Evolutionary conservation across 2,113 vertebrate species (phyloP), one percentile per base, ranked within the genome.

Genomic region (Sorex araneus): DNA sequence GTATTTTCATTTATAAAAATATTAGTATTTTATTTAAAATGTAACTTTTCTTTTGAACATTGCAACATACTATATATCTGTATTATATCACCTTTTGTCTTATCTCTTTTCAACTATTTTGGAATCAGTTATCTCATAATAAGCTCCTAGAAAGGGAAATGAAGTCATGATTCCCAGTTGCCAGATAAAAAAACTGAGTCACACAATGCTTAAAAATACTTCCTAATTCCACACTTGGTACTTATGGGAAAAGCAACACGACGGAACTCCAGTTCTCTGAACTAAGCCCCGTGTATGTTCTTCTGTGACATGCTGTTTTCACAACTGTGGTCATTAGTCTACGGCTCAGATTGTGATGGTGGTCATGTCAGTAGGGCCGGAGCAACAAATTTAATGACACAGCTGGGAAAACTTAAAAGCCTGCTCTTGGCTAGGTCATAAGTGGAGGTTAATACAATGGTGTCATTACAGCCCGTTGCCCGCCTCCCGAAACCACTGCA

Each of bases 341-440:
- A 73, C 78, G 78, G 74, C 90, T 94, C 69, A 60, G 71, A 87
- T 86, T 84, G 57, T 84, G 90, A 85, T 57, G 74, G 92, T 95
- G 90, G 57, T 91, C 90, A 91, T 94, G 92, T 93, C 93, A 95
- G 90, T 69, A 32, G 67, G 69, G 73, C 80, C 80, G 89, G 86
- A 87, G 57, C 89, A 93, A 87, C 86, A 93, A 43, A 78, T 93
- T 95, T 95, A 96, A 96, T 96, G 92, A 91, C 92, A 93, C 92
- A 91, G 50, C 57, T 93, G 93, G 94, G 96, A 92, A 95, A 92
- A 95, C 70, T 84, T 95, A 92, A 96, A 96, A 95, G 94, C 80
- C 80, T 93, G 69, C 77, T 71, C 71, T 96, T 2, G 0, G 32
- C 89, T 91, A 74, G 92, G 95, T 92, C 91, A 32, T 89, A 94